These are phyloP conservation scores for Parazoanthus swiftii DNA, from an alignment of 92 coral and sea anemone species.

Conservation along the genomic window DNA sequence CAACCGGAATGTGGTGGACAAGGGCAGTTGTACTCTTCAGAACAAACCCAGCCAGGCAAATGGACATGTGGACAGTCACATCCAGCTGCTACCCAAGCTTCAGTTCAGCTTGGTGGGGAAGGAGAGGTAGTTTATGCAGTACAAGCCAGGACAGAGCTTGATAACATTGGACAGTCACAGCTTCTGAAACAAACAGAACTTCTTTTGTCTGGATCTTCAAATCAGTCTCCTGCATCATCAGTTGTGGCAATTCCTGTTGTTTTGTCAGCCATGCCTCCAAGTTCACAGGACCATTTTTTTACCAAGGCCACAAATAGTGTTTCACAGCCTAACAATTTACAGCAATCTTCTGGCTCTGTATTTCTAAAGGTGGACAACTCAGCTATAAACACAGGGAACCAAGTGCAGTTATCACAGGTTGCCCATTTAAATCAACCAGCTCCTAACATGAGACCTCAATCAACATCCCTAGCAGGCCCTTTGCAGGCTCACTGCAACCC, in stretches of 20 bases:
- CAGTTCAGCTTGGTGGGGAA: too few relatives aligned
- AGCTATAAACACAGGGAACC: background rate
- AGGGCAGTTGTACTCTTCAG: background rate
- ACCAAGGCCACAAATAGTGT: background rate
- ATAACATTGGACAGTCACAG: background rate
- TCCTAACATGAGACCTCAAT: background rate
- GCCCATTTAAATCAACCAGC: background rate
- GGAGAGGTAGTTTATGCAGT: too few relatives aligned
- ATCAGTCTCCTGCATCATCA: background rate
- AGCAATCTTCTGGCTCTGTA: background rate
- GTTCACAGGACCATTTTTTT: background rate
- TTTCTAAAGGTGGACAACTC: background rate
- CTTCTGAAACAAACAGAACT: background rate
- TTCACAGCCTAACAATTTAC: background rate
- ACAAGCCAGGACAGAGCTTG: background rate
- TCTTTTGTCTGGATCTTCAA: background rate
- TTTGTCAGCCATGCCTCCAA: background rate
- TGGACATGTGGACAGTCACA: too few relatives aligned
- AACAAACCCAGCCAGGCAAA: background rate
- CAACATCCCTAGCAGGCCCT: background rate
- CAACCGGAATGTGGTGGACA: background rate
- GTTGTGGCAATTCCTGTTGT: slow-evolving; percentile 2
- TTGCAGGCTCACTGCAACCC: background rate
- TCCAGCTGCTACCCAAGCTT: too few relatives aligned
- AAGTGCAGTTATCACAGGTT: background rate